Percentiles rank a stretch among this genome's conserved stretches.
Evolutionary conservation across 2,113 vertebrate species (phyloP).

Genomic region (Takifugu flavidus): DNA sequence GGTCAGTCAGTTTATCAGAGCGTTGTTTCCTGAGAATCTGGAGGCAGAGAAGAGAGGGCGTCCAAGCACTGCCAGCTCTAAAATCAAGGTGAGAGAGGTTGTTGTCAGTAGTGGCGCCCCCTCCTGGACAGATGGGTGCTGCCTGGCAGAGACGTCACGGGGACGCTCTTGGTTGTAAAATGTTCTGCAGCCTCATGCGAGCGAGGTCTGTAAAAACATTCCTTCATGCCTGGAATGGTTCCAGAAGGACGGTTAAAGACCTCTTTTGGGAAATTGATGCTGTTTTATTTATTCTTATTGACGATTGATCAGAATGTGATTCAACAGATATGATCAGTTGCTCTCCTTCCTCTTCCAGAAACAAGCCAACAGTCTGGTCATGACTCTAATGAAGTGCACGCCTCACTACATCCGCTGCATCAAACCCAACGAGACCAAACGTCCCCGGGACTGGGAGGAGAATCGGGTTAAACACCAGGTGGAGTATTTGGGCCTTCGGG

Average conservation of each 20-base stretch:
- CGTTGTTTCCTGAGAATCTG: conserved; percentile 78
- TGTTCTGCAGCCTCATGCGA: too few species aligned
- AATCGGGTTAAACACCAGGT: conserved; percentile 78
- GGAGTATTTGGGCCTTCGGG: conserved; percentile 80
- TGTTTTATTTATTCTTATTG: neutral
- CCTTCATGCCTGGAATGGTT: too few species aligned
- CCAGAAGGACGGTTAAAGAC: too few species aligned
- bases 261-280: neutral
- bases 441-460: conserved; percentile 80
- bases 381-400: conserved; percentile 81
- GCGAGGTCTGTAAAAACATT: too few species aligned
- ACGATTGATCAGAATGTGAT: neutral
- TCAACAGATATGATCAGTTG: neutral
- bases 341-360: conserved; percentile 54
- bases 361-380: conserved; percentile 81
- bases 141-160: too few species aligned
- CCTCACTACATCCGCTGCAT: conserved; percentile 85
- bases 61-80: conserved; percentile 73
- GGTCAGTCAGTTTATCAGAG: conserved; percentile 74
- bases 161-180: too few species aligned
- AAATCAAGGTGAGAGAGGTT: conserved; percentile 75
- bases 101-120: too few species aligned
- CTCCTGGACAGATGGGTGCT: too few species aligned
- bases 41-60: conserved; percentile 78
- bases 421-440: conserved; percentile 82